Evolutionary conservation across 2,113 vertebrate genomes (phyloP), one percentile per base, ranked within the genome.

Genomic region (Chaetura pelagica): DNA sequence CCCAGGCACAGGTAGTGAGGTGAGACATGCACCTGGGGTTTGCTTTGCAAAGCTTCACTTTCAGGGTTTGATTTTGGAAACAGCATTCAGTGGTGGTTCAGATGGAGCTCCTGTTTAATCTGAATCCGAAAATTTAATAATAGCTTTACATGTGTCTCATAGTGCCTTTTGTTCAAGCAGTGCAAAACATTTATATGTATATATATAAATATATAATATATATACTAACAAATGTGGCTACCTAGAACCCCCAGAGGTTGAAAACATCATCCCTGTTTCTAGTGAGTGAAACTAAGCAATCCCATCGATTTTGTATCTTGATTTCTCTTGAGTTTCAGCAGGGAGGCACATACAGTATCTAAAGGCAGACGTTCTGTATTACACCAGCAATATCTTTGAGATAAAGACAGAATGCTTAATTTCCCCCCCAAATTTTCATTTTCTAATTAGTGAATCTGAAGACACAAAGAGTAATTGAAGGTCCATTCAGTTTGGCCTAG

Each of bases 1-100:
- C 18, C 10, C 0, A 1, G 42, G 27, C 9, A 34, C 13, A 76
- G 42, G 10, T 3, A 62, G 5, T 0, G 7, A 69, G 29, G n/a
- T 9, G 34, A 69, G 40, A 64, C 20, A 30, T 4, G 14, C 27
- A 54, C 9, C 10, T 22, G 9, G 14, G 9, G 32, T 62, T 88
- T 88, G 15, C 55, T 81, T 55, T 42, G n/a, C 46, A 34, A 21
- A 78, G 72, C 6, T 48, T 64, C 29, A 10, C 6, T 49, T 32
- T 59, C 2, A 4, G 46, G 19, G 46, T 38, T 54, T 76, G 64
- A 24, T 49, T 95, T 86, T 58, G 68, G 13, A 83, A 95, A 76
- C 7, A 52, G 17, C 24, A 66, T n/a, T 22, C 10, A 32, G 11
- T 10, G 21, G 58, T 29, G 27, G 38, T 9, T 76, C 54, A 52